Evolutionary conservation across 2,888 invertebrate species (phyloP).

Genomic region (Pandemis corylana): DNA sequence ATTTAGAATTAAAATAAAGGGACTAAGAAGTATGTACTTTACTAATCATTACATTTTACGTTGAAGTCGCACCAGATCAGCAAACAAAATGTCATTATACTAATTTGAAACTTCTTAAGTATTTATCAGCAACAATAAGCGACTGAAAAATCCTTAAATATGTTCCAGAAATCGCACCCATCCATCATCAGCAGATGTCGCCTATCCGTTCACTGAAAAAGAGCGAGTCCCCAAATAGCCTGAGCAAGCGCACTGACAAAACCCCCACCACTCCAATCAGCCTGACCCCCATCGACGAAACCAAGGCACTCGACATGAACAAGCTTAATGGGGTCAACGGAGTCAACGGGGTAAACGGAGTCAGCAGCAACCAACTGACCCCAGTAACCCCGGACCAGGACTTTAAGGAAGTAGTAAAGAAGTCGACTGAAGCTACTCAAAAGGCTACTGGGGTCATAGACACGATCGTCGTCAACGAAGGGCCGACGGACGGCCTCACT

Average conservation of each 20-base stretch:
- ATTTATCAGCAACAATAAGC: neutral
- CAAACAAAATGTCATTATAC: neutral
- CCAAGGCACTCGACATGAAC: constrained; percentile 78
- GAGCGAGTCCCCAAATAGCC: constrained; percentile 79
- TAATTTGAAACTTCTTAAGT: constrained; percentile 51
- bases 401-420: constrained; percentile 74
- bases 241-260: constrained; percentile 80
- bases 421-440: constrained; percentile 79
- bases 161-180: constrained; percentile 82
- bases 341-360: constrained; percentile 53
- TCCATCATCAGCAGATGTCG: constrained; percentile 83
- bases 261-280: constrained; percentile 81
- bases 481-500: constrained; percentile 79
- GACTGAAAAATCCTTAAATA: constrained; percentile 47
- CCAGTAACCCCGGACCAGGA: constrained; percentile 76
- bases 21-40: no score
- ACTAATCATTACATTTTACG: no score
- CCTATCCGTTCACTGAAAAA: constrained; percentile 81
- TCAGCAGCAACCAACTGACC: constrained; percentile 72
- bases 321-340: constrained; percentile 68
- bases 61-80: no score
- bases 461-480: constrained; percentile 80
- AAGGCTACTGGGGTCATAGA: constrained; percentile 85
- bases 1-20: no score
- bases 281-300: constrained; percentile 81